phyloP scores from a whole-genome alignment of 2,797 vertebrate species.

The Sebastes ruberrimus region DNA sequence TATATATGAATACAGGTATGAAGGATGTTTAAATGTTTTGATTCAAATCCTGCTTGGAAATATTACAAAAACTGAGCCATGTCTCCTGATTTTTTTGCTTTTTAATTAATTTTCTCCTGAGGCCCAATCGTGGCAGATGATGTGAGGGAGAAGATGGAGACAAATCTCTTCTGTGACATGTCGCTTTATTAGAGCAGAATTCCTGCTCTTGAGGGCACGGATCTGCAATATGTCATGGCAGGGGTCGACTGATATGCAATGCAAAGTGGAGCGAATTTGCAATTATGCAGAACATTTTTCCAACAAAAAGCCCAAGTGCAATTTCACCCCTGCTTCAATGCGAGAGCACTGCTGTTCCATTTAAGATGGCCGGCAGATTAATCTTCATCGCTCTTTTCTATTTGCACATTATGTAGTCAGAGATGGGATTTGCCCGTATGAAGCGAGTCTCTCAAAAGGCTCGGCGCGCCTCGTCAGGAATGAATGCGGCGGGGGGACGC shows the following conservation, averaged over 20 bases:
- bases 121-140: conserved; percentile 6
- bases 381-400: conserved; percentile 51
- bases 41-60: not conserved
- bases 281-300: conserved; percentile 40
- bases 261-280: conserved; percentile 41
- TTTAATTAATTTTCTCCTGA: not conserved
- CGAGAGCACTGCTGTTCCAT: conserved; percentile 26
- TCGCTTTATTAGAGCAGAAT: conserved; percentile 31
- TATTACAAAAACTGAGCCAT: not conserved
- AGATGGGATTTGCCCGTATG: conserved; percentile 63
- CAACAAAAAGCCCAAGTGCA: conserved; percentile 6
- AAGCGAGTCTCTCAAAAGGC: conserved; percentile 61
- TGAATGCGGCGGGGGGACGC: conserved; percentile 53
- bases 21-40: too few relatives aligned
- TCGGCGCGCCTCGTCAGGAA: conserved; percentile 60
- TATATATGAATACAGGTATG: too few relatives aligned
- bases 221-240: conserved; percentile 19
- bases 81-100: not conserved
- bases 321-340: conserved; percentile 33
- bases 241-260: conserved; percentile 24
- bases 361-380: conserved; percentile 54
- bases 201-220: conserved; percentile 10
- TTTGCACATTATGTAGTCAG: conserved; percentile 56
- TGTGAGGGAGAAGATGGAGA: conserved; percentile 1
- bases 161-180: conserved; percentile 2